These are phyloP conservation scores for Lacerta viridis DNA, from an alignment of 2,797 vertebrate genomes.

Conservation along the genomic window DNA sequence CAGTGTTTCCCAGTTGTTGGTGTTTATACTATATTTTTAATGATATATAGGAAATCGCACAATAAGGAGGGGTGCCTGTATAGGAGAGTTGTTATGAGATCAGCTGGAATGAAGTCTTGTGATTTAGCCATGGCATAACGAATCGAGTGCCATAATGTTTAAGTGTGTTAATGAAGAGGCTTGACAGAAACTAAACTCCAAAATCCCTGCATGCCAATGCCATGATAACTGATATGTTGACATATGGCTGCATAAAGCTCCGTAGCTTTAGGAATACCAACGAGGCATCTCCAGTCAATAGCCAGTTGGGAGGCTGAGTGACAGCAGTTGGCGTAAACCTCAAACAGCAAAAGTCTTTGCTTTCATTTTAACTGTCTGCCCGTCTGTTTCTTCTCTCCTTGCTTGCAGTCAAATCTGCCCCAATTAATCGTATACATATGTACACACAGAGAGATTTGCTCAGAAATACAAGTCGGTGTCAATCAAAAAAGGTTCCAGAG, in stretches of 20 bases:
- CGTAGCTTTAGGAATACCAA: slow-evolving; percentile 19
- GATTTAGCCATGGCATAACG: slow-evolving; percentile 27
- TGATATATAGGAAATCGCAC: too few species aligned
- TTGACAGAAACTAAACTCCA: slow-evolving; percentile 22
- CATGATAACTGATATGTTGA: slow-evolving; percentile 26
- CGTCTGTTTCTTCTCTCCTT: slow-evolving; percentile 44
- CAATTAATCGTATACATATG: slow-evolving; percentile 43
- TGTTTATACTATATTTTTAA: too few species aligned
- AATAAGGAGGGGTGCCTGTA: too few species aligned
- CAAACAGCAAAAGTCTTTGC: slow-evolving; percentile 44
- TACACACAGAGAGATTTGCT: slow-evolving; percentile 36
- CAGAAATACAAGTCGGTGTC: slow-evolving; percentile 31
- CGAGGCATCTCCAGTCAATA: slow-evolving; percentile 52
- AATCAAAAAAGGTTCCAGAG: background rate
- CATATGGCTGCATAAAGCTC: slow-evolving; percentile 51
- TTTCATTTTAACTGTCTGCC: slow-evolving; percentile 27
- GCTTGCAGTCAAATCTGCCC: slow-evolving; percentile 57
- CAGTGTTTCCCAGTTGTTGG: too few species aligned
- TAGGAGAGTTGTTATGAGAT: slow-evolving; percentile 3
- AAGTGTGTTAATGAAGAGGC: slow-evolving; percentile 43
- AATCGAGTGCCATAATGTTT: slow-evolving; percentile 23
- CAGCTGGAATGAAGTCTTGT: slow-evolving; percentile 45
- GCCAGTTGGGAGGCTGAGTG: slow-evolving; percentile 42
- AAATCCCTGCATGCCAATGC: background rate
- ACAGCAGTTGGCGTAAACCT: slow-evolving; percentile 49